phyloP scores from a whole-genome alignment of 2,797 vertebrate genomes.

The Alfaro cultratus region DNA sequence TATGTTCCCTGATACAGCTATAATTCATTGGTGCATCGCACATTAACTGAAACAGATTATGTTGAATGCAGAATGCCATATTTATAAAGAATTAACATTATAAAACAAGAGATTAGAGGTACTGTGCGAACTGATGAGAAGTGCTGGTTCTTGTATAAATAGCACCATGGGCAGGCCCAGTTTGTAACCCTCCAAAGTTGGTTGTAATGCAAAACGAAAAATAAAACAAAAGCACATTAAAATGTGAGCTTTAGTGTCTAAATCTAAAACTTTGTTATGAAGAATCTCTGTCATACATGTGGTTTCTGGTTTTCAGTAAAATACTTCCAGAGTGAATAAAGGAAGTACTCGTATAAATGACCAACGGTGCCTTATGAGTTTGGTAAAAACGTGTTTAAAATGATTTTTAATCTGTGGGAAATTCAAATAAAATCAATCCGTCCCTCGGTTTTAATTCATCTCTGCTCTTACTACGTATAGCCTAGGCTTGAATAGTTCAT shows the following conservation, averaged over 20 bases:
- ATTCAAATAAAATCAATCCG: background rate
- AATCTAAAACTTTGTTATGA: background rate
- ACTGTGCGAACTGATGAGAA: background rate
- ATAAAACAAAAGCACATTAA: background rate
- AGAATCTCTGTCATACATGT: background rate
- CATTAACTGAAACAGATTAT: background rate
- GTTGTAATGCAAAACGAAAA: background rate
- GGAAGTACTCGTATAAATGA: background rate
- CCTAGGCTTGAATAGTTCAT: background rate
- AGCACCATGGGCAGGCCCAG: background rate
- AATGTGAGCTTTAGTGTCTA: background rate
- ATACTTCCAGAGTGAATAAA: background rate
- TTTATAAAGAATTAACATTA: background rate
- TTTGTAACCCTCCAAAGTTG: background rate
- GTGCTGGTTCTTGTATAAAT: background rate
- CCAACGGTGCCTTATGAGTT: background rate
- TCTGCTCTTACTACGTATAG: background rate
- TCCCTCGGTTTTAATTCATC: background rate
- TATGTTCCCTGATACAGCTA: background rate
- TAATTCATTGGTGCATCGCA: background rate
- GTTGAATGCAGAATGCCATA: background rate
- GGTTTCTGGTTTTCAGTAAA: background rate
- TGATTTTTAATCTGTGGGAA: background rate
- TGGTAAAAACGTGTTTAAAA: background rate
- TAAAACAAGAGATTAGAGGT: background rate